phyloP scores from a whole-genome alignment of 2,113 vertebrate species.

The Hyperopisus bebe region DNA sequence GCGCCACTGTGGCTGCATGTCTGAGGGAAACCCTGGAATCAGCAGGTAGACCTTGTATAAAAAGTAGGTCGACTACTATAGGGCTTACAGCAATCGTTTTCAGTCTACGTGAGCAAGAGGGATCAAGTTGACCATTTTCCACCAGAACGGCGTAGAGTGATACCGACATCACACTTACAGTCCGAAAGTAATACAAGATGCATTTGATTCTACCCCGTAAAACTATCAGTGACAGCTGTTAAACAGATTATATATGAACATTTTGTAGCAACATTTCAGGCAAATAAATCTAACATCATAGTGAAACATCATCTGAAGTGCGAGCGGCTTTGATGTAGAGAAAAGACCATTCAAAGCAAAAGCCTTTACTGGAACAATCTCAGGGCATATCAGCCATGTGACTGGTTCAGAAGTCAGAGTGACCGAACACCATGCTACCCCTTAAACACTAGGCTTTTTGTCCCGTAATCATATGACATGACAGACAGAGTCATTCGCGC shows the following conservation, averaged over 20 bases:
- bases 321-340: neutral
- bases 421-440: neutral
- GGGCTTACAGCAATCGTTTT: neutral
- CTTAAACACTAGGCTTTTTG: constrained; percentile 23
- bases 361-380: neutral
- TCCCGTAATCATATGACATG: constrained; percentile 15
- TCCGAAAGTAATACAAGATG: neutral
- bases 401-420: neutral
- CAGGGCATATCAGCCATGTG: neutral
- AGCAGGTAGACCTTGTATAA: neutral
- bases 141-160: neutral
- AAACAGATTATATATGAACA: neutral
- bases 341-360: neutral
- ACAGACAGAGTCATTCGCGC: neutral
- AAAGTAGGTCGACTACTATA: neutral
- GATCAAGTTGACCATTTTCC: neutral
- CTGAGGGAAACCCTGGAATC: neutral
- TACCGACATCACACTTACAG: neutral
- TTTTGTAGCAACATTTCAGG: neutral
- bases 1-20: neutral
- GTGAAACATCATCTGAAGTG: neutral
- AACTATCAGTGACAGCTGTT: neutral
- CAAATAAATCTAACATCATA: neutral
- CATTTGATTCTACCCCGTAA: neutral
- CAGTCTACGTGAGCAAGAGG: neutral